Conservation (phyloP, 1,140 invertebrate genomes). For the Ladona fulva region DNA sequence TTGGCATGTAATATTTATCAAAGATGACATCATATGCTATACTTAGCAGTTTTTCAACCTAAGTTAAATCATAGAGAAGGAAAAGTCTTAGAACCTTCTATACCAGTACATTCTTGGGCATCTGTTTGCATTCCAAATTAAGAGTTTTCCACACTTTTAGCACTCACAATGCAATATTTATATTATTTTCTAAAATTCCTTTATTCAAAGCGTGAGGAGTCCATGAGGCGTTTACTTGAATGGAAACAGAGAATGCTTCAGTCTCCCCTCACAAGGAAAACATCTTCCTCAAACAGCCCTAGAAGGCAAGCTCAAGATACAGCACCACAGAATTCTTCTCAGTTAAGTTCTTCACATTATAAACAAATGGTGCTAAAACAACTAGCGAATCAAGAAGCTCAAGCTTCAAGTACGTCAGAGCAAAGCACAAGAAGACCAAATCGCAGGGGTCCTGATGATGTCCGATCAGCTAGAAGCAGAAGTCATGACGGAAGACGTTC, state of each 20-base stretch:
- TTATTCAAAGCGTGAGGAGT: conserved; percentile 63
- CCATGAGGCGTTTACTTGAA: conserved; percentile 79
- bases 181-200: not conserved
- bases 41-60: too few relatives aligned
- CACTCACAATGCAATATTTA: not conserved
- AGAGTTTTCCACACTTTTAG: too few relatives aligned
- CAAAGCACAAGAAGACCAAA: not conserved
- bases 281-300: not conserved
- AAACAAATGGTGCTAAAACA: conserved; percentile 25
- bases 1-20: too few relatives aligned
- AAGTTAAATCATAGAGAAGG: too few relatives aligned
- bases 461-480: conserved; percentile 31
- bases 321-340: not conserved
- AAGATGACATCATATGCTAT: too few relatives aligned
- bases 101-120: too few relatives aligned
- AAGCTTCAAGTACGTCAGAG: not conserved
- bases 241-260: conserved; percentile 91
- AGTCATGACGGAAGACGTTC: conserved; percentile 38
- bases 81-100: too few relatives aligned
- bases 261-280: conserved; percentile 62
- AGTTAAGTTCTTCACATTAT: not conserved
- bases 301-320: not conserved
- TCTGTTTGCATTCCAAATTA: too few relatives aligned
- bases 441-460: not conserved
- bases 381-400: conserved; percentile 22